phyloP scores from a whole-genome alignment of 2,113 vertebrate species.

The Apaloderma vittatum region DNA sequence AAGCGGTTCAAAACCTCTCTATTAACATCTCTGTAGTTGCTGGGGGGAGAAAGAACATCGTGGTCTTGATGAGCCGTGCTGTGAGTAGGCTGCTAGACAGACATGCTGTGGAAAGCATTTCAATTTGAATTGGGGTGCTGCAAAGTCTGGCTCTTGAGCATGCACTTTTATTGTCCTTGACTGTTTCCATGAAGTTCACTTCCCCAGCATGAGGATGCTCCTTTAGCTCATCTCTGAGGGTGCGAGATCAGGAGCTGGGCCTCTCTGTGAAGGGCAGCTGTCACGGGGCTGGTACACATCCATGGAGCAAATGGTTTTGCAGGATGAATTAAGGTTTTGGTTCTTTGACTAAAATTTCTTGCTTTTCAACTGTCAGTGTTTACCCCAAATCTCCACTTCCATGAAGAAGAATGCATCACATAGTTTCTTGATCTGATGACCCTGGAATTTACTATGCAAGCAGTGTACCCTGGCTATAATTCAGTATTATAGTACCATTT shows the following conservation, averaged over 20 bases:
- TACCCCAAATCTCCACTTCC: not conserved
- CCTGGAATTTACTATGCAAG: not conserved
- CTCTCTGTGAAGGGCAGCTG: not conserved
- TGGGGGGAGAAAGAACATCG: not conserved
- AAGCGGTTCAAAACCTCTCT: not conserved
- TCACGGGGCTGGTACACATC: not conserved
- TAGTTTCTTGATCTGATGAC: not conserved
- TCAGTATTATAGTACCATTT: not conserved
- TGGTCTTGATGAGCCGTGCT: not conserved
- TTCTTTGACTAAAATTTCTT: not conserved
- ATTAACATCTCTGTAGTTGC: not conserved
- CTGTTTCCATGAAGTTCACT: not conserved
- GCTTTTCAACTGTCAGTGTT: not conserved
- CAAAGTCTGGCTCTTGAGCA: not conserved
- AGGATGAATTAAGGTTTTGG: not conserved
- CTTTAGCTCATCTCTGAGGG: not conserved
- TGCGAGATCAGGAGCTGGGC: not conserved
- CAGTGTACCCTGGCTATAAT: not conserved
- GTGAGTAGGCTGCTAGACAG: not conserved
- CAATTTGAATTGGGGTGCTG: not conserved
- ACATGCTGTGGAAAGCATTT: not conserved
- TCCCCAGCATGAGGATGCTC: not conserved
- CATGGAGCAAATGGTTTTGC: not conserved
- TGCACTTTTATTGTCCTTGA: not conserved
- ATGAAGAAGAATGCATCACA: accelerated